These are phyloP conservation scores for Pelmatolapia mariae DNA, from an alignment of 2,113 vertebrate species.

Conservation along the genomic window DNA sequence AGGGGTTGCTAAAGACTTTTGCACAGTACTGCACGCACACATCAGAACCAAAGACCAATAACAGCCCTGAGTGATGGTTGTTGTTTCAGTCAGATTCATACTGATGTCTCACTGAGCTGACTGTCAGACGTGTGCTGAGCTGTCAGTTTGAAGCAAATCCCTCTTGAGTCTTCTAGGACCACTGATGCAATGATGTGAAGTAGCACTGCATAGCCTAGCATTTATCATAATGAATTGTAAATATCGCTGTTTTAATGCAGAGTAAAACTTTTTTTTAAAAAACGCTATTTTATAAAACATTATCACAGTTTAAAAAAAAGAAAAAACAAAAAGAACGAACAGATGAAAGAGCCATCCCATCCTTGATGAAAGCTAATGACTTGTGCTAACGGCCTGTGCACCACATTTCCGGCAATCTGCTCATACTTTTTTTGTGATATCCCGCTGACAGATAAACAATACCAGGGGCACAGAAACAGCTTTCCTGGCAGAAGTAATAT, in stretches of 20 bases:
- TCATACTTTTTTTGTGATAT: neutral
- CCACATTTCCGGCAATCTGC: slow-evolving; percentile 9
- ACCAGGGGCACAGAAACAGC: neutral
- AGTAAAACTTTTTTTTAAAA: neutral
- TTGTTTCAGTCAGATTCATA: neutral
- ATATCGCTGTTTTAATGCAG: neutral
- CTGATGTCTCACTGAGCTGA: neutral
- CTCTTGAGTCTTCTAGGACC: neutral
- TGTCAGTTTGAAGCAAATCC: neutral
- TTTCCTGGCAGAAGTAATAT: slow-evolving; percentile 6
- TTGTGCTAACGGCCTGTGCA: neutral
- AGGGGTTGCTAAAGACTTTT: neutral
- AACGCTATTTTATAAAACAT: neutral
- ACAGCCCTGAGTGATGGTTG: neutral
- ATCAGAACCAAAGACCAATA: neutral
- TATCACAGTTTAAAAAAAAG: neutral
- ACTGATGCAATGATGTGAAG: neutral
- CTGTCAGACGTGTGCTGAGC: neutral
- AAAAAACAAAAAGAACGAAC: neutral
- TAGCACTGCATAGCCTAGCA: neutral
- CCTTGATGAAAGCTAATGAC: neutral
- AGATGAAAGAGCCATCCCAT: neutral
- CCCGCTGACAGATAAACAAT: slow-evolving; percentile 18
- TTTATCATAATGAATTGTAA: neutral
- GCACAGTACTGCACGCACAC: neutral